These are phyloP conservation scores for Moxostoma hubbsi DNA, from an alignment of 2,797 vertebrate species.

Conservation along the genomic window DNA sequence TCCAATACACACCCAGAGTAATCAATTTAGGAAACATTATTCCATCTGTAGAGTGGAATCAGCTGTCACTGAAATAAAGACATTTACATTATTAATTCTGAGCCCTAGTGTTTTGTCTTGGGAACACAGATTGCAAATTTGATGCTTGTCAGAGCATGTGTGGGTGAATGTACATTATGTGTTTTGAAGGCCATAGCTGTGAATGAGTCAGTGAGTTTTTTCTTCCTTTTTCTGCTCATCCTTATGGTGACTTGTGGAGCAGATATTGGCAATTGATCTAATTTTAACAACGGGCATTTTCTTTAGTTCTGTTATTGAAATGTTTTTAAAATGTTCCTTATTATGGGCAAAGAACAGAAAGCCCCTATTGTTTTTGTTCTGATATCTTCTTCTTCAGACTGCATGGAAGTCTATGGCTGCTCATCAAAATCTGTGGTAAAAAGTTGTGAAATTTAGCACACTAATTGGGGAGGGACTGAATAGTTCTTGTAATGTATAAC, in stretches of 20 bases:
- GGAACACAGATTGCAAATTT: not conserved
- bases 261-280: not conserved
- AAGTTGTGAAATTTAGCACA: no score
- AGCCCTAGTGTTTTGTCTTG: not conserved
- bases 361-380: not conserved
- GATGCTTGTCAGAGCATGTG: not conserved
- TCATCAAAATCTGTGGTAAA: no score
- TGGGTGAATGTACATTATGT: not conserved
- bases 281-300: not conserved
- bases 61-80: conserved; percentile 34
- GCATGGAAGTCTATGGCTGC: no score
- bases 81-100: not conserved
- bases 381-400: no score
- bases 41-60: not conserved
- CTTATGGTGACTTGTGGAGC: conserved; percentile 1
- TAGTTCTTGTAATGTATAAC: no score
- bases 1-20: conserved; percentile 11
- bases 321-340: not conserved
- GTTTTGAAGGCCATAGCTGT: conserved; percentile 15
- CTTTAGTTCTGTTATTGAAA: not conserved
- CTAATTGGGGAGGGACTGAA: no score
- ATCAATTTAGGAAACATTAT: not conserved
- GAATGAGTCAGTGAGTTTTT: conserved; percentile 23
- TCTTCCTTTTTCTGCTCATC: not conserved
- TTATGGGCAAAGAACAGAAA: no score